Evolutionary conservation across 2,888 invertebrate species (phyloP), one percentile per base, ranked within the genome.

Genomic region (Capitulum mitella): DNA sequence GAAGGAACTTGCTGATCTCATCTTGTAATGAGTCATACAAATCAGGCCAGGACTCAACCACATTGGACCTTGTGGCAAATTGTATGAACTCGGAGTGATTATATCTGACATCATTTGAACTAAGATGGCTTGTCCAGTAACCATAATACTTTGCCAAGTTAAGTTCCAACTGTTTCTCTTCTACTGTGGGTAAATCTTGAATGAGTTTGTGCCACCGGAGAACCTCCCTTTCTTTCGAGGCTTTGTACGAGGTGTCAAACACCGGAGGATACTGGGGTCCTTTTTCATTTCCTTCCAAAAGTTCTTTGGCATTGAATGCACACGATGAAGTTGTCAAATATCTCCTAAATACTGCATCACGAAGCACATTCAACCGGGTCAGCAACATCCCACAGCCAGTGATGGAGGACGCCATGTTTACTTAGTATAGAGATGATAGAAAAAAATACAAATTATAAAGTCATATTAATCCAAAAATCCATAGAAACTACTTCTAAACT

Each of bases 401-500:
- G 12, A 61, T 32, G 61, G 61, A 61, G 61, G 61, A 14, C 61
- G 61, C 61, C 61, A 61, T 61, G 61, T 61, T 61, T 61, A 61
- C 32, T 29, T 6, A 46, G 12, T 3, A 61, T 32, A 12, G 12
- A 32, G 61, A 12, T 1, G 3, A 32, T 14, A 26, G 29, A 29
- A 32, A 29, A 61, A 19, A 3, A 48, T 48, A 46, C 48, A 48
- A 48, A 19, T 19, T 48, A 6, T 19, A 2, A 48, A 46, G 46
- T 48, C 19, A 1, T 48, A 48, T 48, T 48, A 14, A 19, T 2
- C 19, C 19, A 48, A 48, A 19, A 19, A 1, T 48, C 19, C 19
- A 10, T 6, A 26, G 1, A 54, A 54, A 26, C 22, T 54, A 54
- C 6, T 3, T 22, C 51, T 6, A 8, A 19, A 54, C 22, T 26